Conservation (phyloP, 2,888 invertebrate genomes). For the Helicoverpa assulta region DNA sequence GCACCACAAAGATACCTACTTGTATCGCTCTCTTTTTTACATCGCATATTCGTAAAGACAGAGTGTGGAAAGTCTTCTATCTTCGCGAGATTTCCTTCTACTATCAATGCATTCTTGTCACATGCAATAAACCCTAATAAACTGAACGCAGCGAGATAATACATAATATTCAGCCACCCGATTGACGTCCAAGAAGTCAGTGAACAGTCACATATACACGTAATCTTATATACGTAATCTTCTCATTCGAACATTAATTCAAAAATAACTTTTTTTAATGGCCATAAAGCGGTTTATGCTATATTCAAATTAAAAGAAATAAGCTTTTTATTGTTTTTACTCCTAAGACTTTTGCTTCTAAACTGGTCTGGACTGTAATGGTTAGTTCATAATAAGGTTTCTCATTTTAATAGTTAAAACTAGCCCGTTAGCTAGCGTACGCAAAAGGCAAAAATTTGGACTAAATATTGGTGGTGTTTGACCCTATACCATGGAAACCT, state of each 20-base stretch:
- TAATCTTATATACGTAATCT: background rate
- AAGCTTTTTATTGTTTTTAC: too few species aligned
- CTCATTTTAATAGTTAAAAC: too few species aligned
- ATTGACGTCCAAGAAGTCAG: background rate
- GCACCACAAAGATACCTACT: background rate
- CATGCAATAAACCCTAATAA: background rate
- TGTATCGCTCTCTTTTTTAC: background rate
- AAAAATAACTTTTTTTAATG: background rate
- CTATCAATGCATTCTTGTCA: background rate
- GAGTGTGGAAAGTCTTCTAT: constrained; percentile 10
- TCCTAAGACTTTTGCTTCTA: too few species aligned
- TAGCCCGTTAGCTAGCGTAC: too few species aligned
- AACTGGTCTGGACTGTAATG: too few species aligned
- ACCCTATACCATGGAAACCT: too few species aligned
- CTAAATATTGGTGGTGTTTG: too few species aligned
- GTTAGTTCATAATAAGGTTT: too few species aligned
- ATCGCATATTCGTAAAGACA: background rate
- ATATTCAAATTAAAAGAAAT: background rate
- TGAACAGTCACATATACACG: background rate
- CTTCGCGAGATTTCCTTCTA: background rate
- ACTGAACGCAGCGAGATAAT: background rate
- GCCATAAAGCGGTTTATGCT: background rate
- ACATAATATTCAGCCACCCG: background rate
- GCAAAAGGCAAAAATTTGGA: too few species aligned
- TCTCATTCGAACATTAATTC: background rate